These are phyloP conservation scores for Danaus chrysippus DNA, from an alignment of 2,888 invertebrate genomes.

Conservation along the genomic window DNA sequence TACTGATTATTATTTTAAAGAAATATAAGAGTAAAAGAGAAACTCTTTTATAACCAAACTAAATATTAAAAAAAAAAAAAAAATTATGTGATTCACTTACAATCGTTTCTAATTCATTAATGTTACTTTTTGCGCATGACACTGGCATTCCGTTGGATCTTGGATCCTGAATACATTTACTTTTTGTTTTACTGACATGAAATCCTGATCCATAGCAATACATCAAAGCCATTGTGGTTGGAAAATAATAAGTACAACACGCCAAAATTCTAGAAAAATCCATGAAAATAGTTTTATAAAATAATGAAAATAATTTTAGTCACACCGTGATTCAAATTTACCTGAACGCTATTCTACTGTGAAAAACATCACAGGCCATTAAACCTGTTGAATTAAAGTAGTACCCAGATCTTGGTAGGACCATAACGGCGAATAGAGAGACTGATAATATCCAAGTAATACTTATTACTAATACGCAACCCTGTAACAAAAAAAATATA, in stretches of 20 bases:
- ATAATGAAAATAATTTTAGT: neutral
- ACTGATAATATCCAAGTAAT: constrained; percentile 92
- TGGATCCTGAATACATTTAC: constrained; percentile 73
- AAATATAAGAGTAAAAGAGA: no score
- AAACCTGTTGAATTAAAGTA: constrained; percentile 92
- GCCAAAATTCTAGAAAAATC: constrained; percentile 83
- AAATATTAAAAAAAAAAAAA: constrained; percentile 16
- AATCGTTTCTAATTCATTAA: constrained; percentile 44
- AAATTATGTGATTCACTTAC: constrained; percentile 30
- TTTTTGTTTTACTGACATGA: constrained; percentile 90
- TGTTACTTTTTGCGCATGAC: constrained; percentile 60
- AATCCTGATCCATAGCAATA: constrained; percentile 95
- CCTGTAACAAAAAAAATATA: constrained; percentile 75
- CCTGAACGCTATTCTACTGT: constrained; percentile 85
- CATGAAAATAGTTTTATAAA: neutral
- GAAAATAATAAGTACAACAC: constrained; percentile 93
- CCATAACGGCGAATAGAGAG: constrained; percentile 89
- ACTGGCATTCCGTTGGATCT: constrained; percentile 62
- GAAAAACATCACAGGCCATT: constrained; percentile 93
- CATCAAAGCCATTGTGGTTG: constrained; percentile 94
- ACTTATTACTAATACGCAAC: constrained; percentile 91
- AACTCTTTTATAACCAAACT: neutral
- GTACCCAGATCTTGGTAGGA: constrained; percentile 90
- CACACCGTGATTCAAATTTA: constrained; percentile 36
- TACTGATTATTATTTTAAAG: neutral